Evolutionary conservation across 2,888 invertebrate species (phyloP).

Genomic region (Agrilus cyanescens): DNA sequence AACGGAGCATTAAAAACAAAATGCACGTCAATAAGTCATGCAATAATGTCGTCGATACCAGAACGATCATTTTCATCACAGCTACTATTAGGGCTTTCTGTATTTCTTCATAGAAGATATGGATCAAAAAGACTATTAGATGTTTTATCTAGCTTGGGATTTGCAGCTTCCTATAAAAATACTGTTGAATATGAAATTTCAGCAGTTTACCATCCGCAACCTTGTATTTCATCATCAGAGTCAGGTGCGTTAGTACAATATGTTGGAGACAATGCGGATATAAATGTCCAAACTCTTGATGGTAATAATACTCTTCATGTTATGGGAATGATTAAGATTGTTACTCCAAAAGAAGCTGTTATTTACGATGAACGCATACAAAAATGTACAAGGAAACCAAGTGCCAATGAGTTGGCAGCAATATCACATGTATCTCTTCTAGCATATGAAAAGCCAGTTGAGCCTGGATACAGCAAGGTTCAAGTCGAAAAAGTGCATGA

Average conservation of each 20-base stretch:
- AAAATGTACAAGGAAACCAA: constrained; percentile 23
- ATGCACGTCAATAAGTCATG: too few relatives aligned
- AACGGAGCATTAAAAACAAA: too few relatives aligned
- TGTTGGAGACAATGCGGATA: constrained; percentile 17
- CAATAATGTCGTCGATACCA: too few relatives aligned
- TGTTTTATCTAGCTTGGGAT: constrained; percentile 25
- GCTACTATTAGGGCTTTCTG: constrained; percentile 22
- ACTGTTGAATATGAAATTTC: constrained; percentile 21
- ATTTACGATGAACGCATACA: constrained; percentile 19
- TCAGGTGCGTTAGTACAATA: constrained; percentile 25
- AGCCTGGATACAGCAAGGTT: constrained; percentile 15
- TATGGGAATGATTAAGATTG: constrained; percentile 13
- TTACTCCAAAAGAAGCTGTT: constrained; percentile 16
- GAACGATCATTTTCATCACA: constrained; percentile 15
- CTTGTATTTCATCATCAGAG: constrained; percentile 25
- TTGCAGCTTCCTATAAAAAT: constrained; percentile 23
- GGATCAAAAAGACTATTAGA: constrained; percentile 24
- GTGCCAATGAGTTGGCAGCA: constrained; percentile 16
- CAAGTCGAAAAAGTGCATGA: constrained; percentile 13
- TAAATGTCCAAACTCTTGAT: constrained; percentile 11
- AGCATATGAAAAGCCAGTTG: constrained; percentile 15
- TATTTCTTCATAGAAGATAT: constrained; percentile 26
- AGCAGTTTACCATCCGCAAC: constrained; percentile 24
- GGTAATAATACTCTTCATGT: constrained; percentile 15
- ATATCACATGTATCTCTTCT: constrained; percentile 15